A percentile compares a stretch with the other conserved stretches of the same genome.
phyloP scores from a whole-genome alignment of 2,797 vertebrate genomes.

The Enteromius argenteus region DNA sequence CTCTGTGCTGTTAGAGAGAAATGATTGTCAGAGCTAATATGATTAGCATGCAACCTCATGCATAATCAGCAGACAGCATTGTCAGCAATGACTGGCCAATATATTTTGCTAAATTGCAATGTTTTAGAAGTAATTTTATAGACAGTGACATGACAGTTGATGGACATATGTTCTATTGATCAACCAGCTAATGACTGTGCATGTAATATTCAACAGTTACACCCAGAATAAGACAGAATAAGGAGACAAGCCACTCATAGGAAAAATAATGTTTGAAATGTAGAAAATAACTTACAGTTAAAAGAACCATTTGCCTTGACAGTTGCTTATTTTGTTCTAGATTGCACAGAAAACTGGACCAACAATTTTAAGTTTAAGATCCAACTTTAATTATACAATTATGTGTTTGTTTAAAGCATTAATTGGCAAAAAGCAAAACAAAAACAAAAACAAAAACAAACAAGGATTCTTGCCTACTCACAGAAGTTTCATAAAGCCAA shows the following conservation, averaged over 20 bases:
- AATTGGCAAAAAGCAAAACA: background rate
- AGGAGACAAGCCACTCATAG: background rate
- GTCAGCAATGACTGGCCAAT: slow-evolving; percentile 43
- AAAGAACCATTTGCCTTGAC: background rate
- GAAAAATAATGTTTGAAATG: background rate
- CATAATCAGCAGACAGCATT: slow-evolving; percentile 44
- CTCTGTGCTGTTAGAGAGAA: slow-evolving; percentile 36
- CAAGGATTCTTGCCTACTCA: background rate
- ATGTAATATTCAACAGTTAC: background rate
- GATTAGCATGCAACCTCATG: slow-evolving; percentile 50
- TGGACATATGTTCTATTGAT: slow-evolving; percentile 11
- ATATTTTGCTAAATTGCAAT: slow-evolving; percentile 24
- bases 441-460: background rate
- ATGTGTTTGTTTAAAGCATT: background rate
- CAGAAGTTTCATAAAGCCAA: background rate
- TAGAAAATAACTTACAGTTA: background rate
- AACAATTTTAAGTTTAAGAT: background rate
- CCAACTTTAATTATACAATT: background rate
- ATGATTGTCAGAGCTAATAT: slow-evolving; percentile 44
- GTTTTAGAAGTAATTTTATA: slow-evolving; percentile 9
- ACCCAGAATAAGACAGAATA: background rate
- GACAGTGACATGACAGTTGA: background rate
- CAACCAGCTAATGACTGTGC: background rate
- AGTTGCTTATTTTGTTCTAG: background rate
- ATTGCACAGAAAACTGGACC: background rate